Evolutionary conservation across 2,113 vertebrate species (phyloP).

Genomic region (Ursus arctos): DNA sequence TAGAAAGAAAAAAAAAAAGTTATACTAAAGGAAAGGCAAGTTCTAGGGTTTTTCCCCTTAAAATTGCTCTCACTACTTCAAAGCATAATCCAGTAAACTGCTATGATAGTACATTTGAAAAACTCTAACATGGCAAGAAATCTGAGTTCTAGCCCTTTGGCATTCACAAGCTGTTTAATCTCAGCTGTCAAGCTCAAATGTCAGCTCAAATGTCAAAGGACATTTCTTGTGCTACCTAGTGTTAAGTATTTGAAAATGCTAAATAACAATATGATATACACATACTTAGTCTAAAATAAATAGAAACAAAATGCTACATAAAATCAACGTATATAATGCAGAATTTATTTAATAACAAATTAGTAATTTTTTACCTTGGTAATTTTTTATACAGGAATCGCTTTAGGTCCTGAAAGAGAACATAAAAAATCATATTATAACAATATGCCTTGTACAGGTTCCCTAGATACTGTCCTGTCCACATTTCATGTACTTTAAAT

Average conservation of each 20-base stretch:
- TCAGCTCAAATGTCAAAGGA: neutral
- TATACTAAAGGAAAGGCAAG: conserved; percentile 7
- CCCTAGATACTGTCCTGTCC: neutral
- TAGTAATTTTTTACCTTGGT: conserved; percentile 91
- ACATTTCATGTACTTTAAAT: neutral
- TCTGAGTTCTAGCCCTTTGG: neutral
- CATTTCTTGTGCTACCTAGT: neutral
- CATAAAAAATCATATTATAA: conserved; percentile 25
- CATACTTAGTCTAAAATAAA: neutral
- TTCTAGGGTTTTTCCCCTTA: neutral
- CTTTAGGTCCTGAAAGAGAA: conserved; percentile 94
- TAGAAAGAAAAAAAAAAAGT: neutral
- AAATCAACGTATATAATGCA: neutral
- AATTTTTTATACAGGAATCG: conserved; percentile 97
- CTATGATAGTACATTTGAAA: neutral
- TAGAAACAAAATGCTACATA: neutral
- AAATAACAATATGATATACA: neutral
- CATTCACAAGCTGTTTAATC: neutral
- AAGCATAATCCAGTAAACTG: neutral
- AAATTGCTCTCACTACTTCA: neutral
- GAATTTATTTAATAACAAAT: neutral
- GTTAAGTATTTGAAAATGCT: neutral
- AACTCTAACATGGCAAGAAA: conserved; percentile 36
- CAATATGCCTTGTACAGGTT: neutral
- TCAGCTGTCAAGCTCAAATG: neutral